Evolutionary conservation across 2,113 vertebrate genomes (phyloP).

Genomic region (Rhinogobius similis): DNA sequence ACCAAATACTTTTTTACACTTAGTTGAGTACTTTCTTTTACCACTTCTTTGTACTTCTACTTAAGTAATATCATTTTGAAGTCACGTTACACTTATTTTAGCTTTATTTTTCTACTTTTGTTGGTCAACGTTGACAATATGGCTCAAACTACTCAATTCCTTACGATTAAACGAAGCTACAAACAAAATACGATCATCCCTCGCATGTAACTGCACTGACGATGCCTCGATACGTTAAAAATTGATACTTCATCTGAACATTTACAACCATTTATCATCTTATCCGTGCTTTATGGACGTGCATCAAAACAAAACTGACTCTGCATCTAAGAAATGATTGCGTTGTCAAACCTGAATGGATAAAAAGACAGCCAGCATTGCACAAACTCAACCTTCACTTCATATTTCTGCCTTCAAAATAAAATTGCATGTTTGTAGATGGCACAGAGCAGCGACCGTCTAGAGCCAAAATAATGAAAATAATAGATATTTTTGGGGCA

Average conservation of each 20-base stretch:
- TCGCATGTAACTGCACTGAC: not conserved
- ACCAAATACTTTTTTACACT: no score
- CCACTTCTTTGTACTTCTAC: no score
- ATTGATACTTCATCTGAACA: not conserved
- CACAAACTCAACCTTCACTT: not conserved
- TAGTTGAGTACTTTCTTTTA: no score
- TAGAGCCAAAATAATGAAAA: constrained; percentile 2
- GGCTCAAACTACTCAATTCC: no score
- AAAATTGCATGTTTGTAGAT: constrained; percentile 1
- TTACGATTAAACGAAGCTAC: no score
- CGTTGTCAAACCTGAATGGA: not conserved
- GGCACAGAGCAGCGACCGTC: not conserved
- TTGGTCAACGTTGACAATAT: no score
- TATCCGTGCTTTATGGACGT: not conserved
- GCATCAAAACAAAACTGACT: not conserved
- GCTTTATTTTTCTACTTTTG: no score
- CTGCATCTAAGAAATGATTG: not conserved
- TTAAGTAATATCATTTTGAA: no score
- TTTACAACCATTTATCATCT: not conserved
- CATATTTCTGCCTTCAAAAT: not conserved
- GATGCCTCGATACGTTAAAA: not conserved
- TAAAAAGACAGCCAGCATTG: constrained; percentile 1
- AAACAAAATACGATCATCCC: not conserved
- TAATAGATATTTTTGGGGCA: not conserved
- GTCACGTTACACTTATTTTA: no score